Base-by-base conservation (phyloP, 35 echinoderm and acorn worm species). In the Stichopus chloronotus region DNA sequence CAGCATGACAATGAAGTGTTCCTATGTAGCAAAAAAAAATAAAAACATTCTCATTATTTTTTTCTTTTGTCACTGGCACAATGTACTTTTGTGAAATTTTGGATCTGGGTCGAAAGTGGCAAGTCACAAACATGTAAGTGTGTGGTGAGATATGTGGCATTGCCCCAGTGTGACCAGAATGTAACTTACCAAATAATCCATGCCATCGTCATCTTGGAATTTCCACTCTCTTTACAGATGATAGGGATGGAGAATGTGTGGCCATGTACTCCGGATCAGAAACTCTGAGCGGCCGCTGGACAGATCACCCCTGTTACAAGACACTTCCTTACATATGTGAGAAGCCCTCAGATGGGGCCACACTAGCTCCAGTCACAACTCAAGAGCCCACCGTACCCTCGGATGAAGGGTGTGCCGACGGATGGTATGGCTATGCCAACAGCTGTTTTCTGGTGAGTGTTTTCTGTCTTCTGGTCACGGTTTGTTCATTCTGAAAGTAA, bases 271-370 rank as follows among this genome's bases (percentile, higher is more conserved):
- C 90, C 23, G 94, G 94, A 52, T 61, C 76, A 65, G 59, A 78
- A 14, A 30, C 81, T 8, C 71, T 93, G 2, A 78, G 25, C 76
- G 97, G 97, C 9, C 59, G 83, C 5, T 98, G 97, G 97, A 90
- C 87, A 23, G 95, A 96, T 58, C 57, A 53, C 56, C 57, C 13
- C 22, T 98, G 97, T 59, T 87, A 90, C 6, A 63, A 43, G 11
- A 68, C 83, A 19, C 86, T 91, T 20, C 93, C 95, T 11, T 98
- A 94, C 77, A 71, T 98, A 9, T 98, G 97, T 88, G 97, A 98
- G 82, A 84, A 65, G 56, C 24, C 78, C 14, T 13, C 79, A 25
- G 78, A 93, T 91, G 92, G 92, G 5, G 78, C 77, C 7, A 93
- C 92, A 57, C 59, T 84, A 25, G 5, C 92, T 12, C 92, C 92